Conservation (phyloP, 2,888 invertebrate species). For the Zygaena filipendulae region DNA sequence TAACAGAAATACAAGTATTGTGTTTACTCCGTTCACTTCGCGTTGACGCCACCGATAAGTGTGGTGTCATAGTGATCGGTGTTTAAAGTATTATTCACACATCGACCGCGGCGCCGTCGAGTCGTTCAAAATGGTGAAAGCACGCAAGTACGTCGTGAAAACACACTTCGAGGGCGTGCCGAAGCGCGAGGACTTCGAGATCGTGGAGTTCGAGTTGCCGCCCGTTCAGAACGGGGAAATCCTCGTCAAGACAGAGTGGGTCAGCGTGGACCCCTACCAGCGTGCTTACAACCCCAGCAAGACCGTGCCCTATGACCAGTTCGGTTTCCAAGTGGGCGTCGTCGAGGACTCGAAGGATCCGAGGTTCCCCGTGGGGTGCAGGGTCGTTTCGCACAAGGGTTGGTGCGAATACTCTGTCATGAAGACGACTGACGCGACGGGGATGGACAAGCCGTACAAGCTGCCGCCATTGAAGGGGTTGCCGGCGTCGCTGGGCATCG, state of each 20-base stretch:
- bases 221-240: slow-evolving; percentile 63
- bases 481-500: slow-evolving; percentile 61
- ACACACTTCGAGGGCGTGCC: slow-evolving; percentile 69
- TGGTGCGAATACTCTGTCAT: slow-evolving; percentile 45
- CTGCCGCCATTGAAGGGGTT: slow-evolving; percentile 59
- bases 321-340: slow-evolving; percentile 24
- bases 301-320: slow-evolving; percentile 26
- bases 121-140: slow-evolving; percentile 57
- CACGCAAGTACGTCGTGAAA: slow-evolving; percentile 65
- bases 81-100: too few species aligned
- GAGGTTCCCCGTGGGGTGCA: slow-evolving; percentile 66
- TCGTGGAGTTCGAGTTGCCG: slow-evolving; percentile 70
- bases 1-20: too few species aligned
- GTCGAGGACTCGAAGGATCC: slow-evolving; percentile 70
- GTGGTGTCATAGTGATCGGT: too few species aligned
- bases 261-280: slow-evolving; percentile 32
- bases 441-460: slow-evolving; percentile 24
- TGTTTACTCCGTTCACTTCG: too few species aligned
- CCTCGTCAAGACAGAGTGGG: slow-evolving; percentile 28
- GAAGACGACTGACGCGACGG: slow-evolving; percentile 3
- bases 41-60: too few species aligned
- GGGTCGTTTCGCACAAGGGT: slow-evolving; percentile 67
- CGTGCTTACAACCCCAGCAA: slow-evolving; percentile 13
- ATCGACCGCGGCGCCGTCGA: too few species aligned
- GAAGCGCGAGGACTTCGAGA: slow-evolving; percentile 61